These are phyloP conservation scores for Pollicipes pollicipes DNA, from an alignment of 1,140 invertebrate species.

Conservation along the genomic window DNA sequence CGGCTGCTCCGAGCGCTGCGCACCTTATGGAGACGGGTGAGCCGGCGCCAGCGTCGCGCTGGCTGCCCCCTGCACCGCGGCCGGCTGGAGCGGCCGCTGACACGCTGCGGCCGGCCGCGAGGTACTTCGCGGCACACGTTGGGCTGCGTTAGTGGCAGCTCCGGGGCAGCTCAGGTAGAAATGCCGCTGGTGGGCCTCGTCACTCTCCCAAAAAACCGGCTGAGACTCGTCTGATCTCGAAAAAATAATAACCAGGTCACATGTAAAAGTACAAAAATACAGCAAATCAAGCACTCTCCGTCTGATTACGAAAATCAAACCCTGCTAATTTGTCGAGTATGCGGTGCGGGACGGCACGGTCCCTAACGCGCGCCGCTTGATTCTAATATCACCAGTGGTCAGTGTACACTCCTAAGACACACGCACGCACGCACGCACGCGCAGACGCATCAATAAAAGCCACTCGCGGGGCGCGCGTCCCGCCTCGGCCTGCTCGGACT, in stretches of 20 bases:
- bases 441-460: background rate
- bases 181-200: too few relatives aligned
- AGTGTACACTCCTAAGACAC: too few relatives aligned
- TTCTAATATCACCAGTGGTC: background rate
- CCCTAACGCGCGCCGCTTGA: background rate
- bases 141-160: too few relatives aligned
- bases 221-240: background rate
- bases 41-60: too few relatives aligned
- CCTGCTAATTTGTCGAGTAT: background rate
- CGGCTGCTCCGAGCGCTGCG: background rate
- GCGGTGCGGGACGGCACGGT: too few relatives aligned
- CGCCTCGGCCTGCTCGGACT: background rate
- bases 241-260: background rate
- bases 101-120: too few relatives aligned
- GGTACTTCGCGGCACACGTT: too few relatives aligned
- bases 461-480: background rate
- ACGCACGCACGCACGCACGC: too few relatives aligned
- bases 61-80: too few relatives aligned
- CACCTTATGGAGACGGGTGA: background rate
- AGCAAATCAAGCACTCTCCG: background rate
- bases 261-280: background rate
- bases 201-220: background rate
- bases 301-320: background rate
- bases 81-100: background rate
- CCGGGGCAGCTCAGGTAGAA: background rate